These are phyloP conservation scores for Myanophis thanlyinensis DNA, from an alignment of 2,113 vertebrate genomes.

Conservation along the genomic window DNA sequence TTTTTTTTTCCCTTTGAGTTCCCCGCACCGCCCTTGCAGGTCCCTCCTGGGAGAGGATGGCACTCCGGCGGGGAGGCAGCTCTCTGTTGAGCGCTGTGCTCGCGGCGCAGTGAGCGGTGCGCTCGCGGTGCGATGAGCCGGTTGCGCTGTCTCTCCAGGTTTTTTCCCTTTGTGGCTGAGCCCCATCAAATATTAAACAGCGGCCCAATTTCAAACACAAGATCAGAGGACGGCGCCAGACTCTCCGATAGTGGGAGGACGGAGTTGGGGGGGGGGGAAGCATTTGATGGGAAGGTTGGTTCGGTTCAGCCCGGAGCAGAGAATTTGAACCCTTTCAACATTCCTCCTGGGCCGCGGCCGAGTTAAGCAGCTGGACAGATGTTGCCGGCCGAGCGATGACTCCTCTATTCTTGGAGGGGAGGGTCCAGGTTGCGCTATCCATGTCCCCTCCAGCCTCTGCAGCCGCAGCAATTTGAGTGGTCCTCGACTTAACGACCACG, in stretches of 20 bases:
- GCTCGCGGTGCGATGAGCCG: neutral
- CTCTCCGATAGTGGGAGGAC: neutral
- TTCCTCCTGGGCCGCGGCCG: neutral
- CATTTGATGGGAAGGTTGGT: neutral
- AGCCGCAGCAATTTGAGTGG: neutral
- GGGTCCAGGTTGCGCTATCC: neutral
- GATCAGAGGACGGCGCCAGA: neutral
- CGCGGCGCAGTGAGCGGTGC: slow-evolving; percentile 6
- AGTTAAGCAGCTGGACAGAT: neutral
- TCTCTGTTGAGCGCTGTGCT: slow-evolving; percentile 22
- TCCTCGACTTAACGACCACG: no score
- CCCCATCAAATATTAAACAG: slow-evolving; percentile 32
- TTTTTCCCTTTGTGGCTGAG: slow-evolving; percentile 37
- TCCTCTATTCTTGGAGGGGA: neutral
- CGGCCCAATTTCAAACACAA: neutral
- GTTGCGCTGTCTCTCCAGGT: slow-evolving; percentile 30
- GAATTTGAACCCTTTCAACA: neutral
- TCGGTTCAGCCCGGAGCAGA: no score
- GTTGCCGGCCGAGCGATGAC: no score
- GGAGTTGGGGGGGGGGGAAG: no score
- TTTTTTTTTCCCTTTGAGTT: accelerated
- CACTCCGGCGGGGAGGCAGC: neutral
- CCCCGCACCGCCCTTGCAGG: neutral
- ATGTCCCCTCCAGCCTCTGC: neutral
- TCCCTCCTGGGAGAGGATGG: neutral